Conservation (phyloP, 2,888 invertebrate genomes). For the Noctua janthina region DNA sequence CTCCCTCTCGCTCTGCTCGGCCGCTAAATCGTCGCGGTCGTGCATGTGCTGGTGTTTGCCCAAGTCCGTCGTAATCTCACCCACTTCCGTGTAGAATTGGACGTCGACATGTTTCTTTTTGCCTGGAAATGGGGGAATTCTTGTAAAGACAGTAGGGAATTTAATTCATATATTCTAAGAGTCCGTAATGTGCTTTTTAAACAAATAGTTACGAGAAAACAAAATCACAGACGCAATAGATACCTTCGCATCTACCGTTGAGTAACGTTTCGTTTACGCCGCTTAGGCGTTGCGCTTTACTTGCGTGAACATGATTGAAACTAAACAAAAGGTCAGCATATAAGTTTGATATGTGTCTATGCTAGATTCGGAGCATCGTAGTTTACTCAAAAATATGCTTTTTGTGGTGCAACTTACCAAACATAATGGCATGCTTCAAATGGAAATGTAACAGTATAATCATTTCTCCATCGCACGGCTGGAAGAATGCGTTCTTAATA, state of each 20-base stretch:
- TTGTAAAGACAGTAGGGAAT: background rate
- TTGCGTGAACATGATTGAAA: background rate
- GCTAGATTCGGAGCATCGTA: background rate
- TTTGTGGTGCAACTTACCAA: conserved; percentile 91
- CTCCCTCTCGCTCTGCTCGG: conserved; percentile 99
- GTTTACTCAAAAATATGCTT: background rate
- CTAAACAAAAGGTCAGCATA: background rate
- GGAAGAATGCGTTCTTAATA: conserved; percentile 99
- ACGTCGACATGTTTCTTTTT: conserved; percentile 99
- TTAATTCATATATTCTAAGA: background rate
- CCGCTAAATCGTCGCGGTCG: conserved; percentile 99
- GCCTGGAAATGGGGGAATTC: conserved; percentile 71
- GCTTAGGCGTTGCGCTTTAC: background rate
- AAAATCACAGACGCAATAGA: background rate
- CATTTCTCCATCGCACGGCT: conserved; percentile 99
- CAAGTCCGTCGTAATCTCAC: conserved; percentile 99
- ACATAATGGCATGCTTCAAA: conserved; percentile 99
- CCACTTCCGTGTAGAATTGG: conserved; percentile 99
- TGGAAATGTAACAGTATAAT: conserved; percentile 99
- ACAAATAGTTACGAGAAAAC: background rate
- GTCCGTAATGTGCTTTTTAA: background rate
- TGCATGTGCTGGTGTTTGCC: conserved; percentile 99
- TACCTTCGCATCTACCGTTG: background rate
- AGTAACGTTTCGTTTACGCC: background rate
- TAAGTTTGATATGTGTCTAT: background rate